Evolutionary conservation across 2,888 invertebrate genomes (phyloP).

Genomic region (Pammene aurita): DNA sequence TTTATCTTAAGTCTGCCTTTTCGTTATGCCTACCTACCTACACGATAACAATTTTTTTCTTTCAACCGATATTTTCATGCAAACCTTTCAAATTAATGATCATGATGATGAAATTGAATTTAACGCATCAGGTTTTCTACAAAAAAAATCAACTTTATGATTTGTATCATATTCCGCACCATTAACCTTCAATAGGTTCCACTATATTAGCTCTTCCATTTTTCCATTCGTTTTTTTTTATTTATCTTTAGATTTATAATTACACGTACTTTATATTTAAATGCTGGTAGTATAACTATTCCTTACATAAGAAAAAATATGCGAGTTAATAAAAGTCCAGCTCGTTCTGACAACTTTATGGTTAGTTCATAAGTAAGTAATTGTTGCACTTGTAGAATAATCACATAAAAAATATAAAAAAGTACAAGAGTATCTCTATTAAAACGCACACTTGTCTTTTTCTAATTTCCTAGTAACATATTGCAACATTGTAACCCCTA

Average conservation of each 20-base stretch:
- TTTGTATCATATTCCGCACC: neutral
- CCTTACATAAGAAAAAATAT: neutral
- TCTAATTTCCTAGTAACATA: neutral
- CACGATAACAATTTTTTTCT: neutral
- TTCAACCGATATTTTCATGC: neutral
- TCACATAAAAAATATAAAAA: neutral
- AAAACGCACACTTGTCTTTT: neutral
- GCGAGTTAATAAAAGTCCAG: neutral
- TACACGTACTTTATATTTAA: neutral
- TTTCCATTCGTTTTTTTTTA: neutral
- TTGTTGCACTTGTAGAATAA: neutral
- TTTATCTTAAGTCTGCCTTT: too few species aligned
- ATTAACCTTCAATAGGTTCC: neutral
- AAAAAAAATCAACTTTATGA: too few species aligned
- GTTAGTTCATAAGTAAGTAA: neutral
- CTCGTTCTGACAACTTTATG: neutral
- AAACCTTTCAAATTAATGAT: neutral
- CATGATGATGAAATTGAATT: neutral
- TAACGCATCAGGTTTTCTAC: neutral
- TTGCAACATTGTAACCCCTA: conserved; percentile 26
- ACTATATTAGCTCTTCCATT: neutral
- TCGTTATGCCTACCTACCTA: too few species aligned
- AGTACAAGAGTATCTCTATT: neutral
- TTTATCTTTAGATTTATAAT: neutral
- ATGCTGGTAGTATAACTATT: neutral